These are phyloP conservation scores for Diogma glabrata DNA, from an alignment of 2,888 invertebrate species.

Conservation along the genomic window DNA sequence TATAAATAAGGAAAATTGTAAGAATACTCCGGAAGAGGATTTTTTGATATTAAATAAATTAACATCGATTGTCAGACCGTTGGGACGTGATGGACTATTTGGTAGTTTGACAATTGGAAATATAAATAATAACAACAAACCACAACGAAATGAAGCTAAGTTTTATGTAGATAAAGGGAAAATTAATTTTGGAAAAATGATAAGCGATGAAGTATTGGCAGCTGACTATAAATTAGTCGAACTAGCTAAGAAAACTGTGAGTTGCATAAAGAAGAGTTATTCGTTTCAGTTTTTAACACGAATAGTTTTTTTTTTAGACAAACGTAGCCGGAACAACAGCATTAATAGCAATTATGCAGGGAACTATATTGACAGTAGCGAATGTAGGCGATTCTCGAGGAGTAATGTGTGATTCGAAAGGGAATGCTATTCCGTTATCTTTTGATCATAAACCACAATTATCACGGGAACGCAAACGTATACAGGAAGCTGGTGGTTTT, in stretches of 20 bases:
- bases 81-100: constrained; percentile 27
- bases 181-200: constrained; percentile 67
- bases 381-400: constrained; percentile 96
- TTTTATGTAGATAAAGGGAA: constrained; percentile 63
- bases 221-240: constrained; percentile 73
- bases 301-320: constrained; percentile 29
- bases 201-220: constrained; percentile 78
- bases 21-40: constrained; percentile 25
- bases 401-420: constrained; percentile 85
- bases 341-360: constrained; percentile 76
- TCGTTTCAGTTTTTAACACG: too few relatives aligned
- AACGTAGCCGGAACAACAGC: constrained; percentile 84
- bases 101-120: constrained; percentile 20
- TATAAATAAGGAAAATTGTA: constrained; percentile 41
- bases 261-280: too few relatives aligned
- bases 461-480: constrained; percentile 63
- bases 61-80: constrained; percentile 30
- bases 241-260: constrained; percentile 61
- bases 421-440: constrained; percentile 82
- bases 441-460: constrained; percentile 91
- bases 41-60: constrained; percentile 31
- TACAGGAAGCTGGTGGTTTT: constrained; percentile 90
- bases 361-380: constrained; percentile 73
- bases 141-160: constrained; percentile 35
- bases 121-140: constrained; percentile 21